phyloP scores from a whole-genome alignment of 2,113 vertebrate species.

The Silurus meridionalis region DNA sequence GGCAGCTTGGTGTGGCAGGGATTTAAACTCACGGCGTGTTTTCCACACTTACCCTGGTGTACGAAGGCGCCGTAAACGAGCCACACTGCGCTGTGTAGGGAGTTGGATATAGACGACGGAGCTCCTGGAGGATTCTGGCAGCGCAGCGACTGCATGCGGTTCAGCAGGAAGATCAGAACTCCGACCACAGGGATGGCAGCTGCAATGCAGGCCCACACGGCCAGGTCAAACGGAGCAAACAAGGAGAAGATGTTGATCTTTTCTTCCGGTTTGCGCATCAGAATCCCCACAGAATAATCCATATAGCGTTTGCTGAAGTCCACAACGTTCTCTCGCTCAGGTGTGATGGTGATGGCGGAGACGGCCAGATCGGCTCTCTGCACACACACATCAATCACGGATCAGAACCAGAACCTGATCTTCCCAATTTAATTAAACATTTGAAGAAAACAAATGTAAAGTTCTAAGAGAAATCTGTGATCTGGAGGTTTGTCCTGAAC shows the following conservation, averaged over 20 bases:
- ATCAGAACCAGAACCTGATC: neutral
- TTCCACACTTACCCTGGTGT: slow-evolving; percentile 83
- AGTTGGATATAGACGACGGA: slow-evolving; percentile 72
- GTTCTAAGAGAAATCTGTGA: too few species aligned
- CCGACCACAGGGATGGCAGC: slow-evolving; percentile 91
- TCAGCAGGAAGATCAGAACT: slow-evolving; percentile 92
- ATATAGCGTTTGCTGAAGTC: slow-evolving; percentile 99
- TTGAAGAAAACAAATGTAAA: too few species aligned
- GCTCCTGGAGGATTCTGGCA: slow-evolving; percentile 68
- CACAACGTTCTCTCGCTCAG: slow-evolving; percentile 91
- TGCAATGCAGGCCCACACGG: slow-evolving; percentile 95
- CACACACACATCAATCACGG: neutral
- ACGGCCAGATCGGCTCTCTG: slow-evolving; percentile 94
- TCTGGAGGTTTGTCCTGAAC: neutral
- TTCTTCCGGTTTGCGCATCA: slow-evolving; percentile 89
- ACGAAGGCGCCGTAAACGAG: slow-evolving; percentile 95
- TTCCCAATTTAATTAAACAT: too few species aligned
- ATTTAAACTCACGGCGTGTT: neutral
- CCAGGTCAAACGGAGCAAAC: slow-evolving; percentile 92
- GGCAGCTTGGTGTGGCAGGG: too few species aligned
- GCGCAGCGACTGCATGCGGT: slow-evolving; percentile 86
- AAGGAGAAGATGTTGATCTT: slow-evolving; percentile 98
- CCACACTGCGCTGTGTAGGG: slow-evolving; percentile 94
- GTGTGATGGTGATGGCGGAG: slow-evolving; percentile 95
- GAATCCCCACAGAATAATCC: slow-evolving; percentile 95